Evolutionary conservation across 2,113 vertebrate genomes (phyloP), one percentile per base, ranked within the genome.

Genomic region (Phrynocephalus versicolor): DNA sequence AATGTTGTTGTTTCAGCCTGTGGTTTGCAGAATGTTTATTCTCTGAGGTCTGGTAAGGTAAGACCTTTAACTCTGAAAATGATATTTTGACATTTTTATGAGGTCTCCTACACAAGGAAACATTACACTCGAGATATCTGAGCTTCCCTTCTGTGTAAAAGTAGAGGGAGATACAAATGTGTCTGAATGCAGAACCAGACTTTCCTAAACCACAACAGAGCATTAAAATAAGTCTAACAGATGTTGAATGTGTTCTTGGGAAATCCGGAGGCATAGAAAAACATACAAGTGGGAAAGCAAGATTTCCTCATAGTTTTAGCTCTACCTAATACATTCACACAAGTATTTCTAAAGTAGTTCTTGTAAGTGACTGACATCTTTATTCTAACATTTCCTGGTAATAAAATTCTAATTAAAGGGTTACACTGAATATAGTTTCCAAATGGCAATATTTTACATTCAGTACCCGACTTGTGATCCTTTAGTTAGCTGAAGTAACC

Each of bases 151-250:
- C 65, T 37, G 79, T 39, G 30, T 1, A 6, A 37, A 15, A 30
- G 35, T 7, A 21, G 86, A 89, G 18, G 3, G 55, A 91, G 82
- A 37, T 39, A 1, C 55, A 76, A 51, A 67, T 69, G 30, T 33
- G 30, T 27, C 19, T 60, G 84, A 41, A 75, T 35, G 12, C 16
- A 87, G 82, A 72, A 87, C 57, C 51, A 79, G 37, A 62, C 55
- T 79, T 73, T 27, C 27, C 67, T 30, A 60, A 87, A 87, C 74
- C 79, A 81, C 60, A 77, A 84, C 39, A 84, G 15, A 81, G 73
- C 62, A 58, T 41, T 94, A 74, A 23, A 65, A 92, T 60, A 65
- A 55, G 62, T 80, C 89, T 65, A 82, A 88, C 83, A 37, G 41
- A 51, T 35, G 88, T 27, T 87, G 65, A 27, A 80, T 86, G 70